A percentile compares a stretch with the other conserved stretches of the same genome.
Conservation (phyloP, 2,888 invertebrate genomes). For the Hyalella azteca region DNA sequence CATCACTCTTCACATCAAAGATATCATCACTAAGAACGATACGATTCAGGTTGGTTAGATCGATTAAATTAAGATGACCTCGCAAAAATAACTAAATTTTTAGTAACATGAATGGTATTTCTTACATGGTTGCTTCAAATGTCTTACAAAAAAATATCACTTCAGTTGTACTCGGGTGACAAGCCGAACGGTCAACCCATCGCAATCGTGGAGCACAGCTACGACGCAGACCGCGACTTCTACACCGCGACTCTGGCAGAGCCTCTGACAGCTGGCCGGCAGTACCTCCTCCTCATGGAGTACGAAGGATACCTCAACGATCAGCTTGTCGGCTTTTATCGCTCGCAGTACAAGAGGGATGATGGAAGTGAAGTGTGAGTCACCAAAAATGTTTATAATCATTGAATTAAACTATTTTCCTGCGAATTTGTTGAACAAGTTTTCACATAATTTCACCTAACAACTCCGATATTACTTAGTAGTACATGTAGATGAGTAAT, state of each 20-base stretch:
- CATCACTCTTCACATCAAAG: conserved; percentile 53
- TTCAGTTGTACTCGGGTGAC: background rate
- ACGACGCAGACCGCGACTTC: conserved; percentile 46
- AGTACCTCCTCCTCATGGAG: conserved; percentile 45
- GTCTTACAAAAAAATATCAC: no score
- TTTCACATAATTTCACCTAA: no score
- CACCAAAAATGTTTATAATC: background rate
- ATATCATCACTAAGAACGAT: conserved; percentile 47
- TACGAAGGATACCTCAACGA: conserved; percentile 50
- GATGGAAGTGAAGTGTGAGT: conserved; percentile 31
- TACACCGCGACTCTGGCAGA: conserved; percentile 43
- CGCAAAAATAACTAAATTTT: no score
- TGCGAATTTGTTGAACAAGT: no score
- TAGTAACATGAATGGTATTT: no score
- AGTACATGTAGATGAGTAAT: background rate
- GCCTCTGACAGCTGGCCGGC: conserved; percentile 12
- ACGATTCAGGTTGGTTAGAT: background rate
- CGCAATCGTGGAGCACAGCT: conserved; percentile 36
- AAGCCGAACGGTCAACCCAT: background rate
- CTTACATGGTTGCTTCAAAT: no score
- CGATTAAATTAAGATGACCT: background rate
- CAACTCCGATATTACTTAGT: no score
- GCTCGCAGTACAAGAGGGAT: conserved; percentile 41
- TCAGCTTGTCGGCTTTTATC: conserved; percentile 50
- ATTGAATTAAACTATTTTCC: no score